Conservation (phyloP, 2,797 vertebrate genomes). For the Anableps anableps region DNA sequence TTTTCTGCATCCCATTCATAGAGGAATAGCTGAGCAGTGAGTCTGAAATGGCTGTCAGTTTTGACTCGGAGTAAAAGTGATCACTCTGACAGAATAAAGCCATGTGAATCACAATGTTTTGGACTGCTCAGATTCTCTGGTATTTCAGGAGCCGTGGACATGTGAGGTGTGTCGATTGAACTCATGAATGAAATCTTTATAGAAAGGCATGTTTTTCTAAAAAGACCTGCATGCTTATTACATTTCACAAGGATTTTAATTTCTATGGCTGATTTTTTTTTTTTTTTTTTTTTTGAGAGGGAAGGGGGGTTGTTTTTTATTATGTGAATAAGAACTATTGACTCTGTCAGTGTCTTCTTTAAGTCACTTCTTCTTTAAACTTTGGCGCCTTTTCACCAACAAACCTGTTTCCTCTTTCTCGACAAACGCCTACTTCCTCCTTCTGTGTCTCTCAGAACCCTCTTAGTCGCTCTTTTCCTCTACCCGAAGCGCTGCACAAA, state of each 20-base stretch:
- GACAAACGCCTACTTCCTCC: slow-evolving; percentile 85
- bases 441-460: slow-evolving; percentile 64
- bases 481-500: slow-evolving; percentile 43
- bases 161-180: slow-evolving; percentile 2
- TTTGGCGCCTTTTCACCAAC: slow-evolving; percentile 69
- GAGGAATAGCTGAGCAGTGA: slow-evolving; percentile 27
- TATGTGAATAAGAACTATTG: neutral
- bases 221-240: neutral
- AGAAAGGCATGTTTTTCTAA: neutral
- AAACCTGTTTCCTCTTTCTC: slow-evolving; percentile 78
- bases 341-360: neutral
- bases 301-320: neutral
- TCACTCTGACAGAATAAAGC: slow-evolving; percentile 18
- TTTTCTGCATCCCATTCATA: slow-evolving; percentile 48
- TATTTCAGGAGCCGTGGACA: slow-evolving; percentile 23
- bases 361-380: slow-evolving; percentile 60
- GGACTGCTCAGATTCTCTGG: slow-evolving; percentile 9
- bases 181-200: slow-evolving; percentile 5
- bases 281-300: neutral
- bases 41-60: slow-evolving; percentile 27
- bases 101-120: slow-evolving; percentile 30
- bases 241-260: neutral
- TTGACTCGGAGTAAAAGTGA: slow-evolving; percentile 2
- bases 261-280: neutral
- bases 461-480: slow-evolving; percentile 37